A percentile compares a stretch with the other conserved stretches of the same genome.
These are phyloP conservation scores for Epistrophella euchroma DNA, from an alignment of 2,888 invertebrate species.

Conservation along the genomic window DNA sequence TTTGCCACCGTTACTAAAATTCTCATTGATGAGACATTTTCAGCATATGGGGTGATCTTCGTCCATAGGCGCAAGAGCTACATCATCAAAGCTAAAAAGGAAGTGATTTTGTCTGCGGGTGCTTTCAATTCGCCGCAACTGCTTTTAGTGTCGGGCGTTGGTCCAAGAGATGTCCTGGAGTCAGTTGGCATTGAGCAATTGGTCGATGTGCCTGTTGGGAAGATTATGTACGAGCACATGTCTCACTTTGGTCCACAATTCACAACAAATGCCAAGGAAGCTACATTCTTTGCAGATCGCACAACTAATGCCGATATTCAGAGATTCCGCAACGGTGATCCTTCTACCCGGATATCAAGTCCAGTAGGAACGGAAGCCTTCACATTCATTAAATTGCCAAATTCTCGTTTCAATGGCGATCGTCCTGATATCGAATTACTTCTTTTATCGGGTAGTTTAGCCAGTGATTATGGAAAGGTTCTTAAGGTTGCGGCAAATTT, in stretches of 20 bases:
- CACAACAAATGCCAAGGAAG: conserved; percentile 79
- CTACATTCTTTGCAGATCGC: conserved; percentile 47
- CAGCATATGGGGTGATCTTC: conserved; percentile 85
- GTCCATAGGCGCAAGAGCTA: conserved; percentile 82
- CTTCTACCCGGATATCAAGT: conserved; percentile 86
- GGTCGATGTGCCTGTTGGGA: conserved; percentile 79
- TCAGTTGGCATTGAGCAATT: background rate
- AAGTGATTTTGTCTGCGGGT: conserved; percentile 94
- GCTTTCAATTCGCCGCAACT: conserved; percentile 95
- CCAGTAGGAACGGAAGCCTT: conserved; percentile 87
- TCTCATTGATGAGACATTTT: conserved; percentile 83
- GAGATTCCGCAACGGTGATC: conserved; percentile 85
- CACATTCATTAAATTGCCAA: conserved; percentile 86
- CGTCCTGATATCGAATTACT: conserved; percentile 89
- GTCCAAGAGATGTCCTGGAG: background rate
- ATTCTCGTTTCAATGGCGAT: conserved; percentile 80
- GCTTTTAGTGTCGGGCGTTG: conserved; percentile 92
- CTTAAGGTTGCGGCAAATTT: conserved; percentile 84
- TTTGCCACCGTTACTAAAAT: conserved; percentile 84
- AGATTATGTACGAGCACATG: conserved; percentile 86
- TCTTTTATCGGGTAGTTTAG: conserved; percentile 86
- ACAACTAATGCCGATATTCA: conserved; percentile 80
- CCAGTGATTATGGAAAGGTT: conserved; percentile 86
- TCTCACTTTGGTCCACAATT: conserved; percentile 84
- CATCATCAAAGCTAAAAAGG: conserved; percentile 87